Evolutionary conservation across 2,113 vertebrate genomes (phyloP), one percentile per base, ranked within the genome.

Genomic region (Muntiacus muntjak): DNA sequence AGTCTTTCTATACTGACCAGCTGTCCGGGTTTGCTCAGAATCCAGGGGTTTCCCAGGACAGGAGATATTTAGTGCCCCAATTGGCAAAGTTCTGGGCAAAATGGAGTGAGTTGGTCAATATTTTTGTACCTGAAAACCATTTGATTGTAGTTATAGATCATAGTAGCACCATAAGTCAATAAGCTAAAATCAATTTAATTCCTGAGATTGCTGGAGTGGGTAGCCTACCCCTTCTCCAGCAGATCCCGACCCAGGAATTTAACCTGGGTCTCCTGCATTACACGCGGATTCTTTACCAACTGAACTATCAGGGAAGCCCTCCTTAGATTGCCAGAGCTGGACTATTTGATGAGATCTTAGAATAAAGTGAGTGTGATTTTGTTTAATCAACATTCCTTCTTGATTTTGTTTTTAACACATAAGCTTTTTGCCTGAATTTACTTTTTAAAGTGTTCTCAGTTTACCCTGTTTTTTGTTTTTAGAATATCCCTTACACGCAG

Each of bases 381-480:
- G 62, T 83, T 58, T 33, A n/a, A 54, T 67, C 26, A 79, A 74
- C 12, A 55, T 1, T 47, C 28, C 26, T n/a, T 64, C 45, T 78
- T 84, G 45, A 13, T 55, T 91, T 58, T 64, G 8, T 6, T 87
- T 95, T 89, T 47, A 28, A 47, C 40, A 30, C 36, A 79, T 33
- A 78, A 21, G 26, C 19, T 55, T 67, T 84, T 85, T 89, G 76
- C 47, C 62, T 67, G 62, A 79, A 57, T 96, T 71, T 54, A 30
- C 74, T 40, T 89, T 87, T 67, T 55, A 58, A 97, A 89, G 28
- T 16, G 13, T 58, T 95, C 89, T 60, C 28, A 71, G 28, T 83
- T 94, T 83, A 76, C 33, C 52, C 11, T 45, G 25, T 94, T 97
- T 96, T 60, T 23, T 91, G 40, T 97, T 96, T 67, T 26, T 93